phyloP scores from a whole-genome alignment of 1,140 invertebrate genomes.

The Conus betulinus region DNA sequence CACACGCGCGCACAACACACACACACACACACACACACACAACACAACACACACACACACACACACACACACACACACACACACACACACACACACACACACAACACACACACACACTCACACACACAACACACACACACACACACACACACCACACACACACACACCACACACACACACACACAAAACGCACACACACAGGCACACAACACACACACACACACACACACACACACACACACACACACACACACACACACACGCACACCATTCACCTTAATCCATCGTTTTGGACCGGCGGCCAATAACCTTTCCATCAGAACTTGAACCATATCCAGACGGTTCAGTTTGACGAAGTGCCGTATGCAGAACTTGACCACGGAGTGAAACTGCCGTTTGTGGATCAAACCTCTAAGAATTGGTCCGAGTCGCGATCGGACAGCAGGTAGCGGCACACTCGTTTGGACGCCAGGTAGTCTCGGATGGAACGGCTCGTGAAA shows the following conservation, averaged over 20 bases:
- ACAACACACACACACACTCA: too few species aligned
- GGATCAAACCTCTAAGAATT: constrained; percentile 41
- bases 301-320: constrained; percentile 43
- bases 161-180: too few species aligned
- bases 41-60: too few species aligned
- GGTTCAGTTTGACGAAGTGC: constrained; percentile 38
- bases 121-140: too few species aligned
- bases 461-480: constrained; percentile 52
- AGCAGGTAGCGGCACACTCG: constrained; percentile 45
- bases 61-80: too few species aligned
- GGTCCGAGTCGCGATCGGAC: constrained; percentile 41
- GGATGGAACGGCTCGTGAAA: constrained; percentile 49
- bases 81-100: too few species aligned
- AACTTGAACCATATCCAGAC: constrained; percentile 39
- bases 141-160: too few species aligned
- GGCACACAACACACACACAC: too few species aligned
- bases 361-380: constrained; percentile 43
- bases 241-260: not conserved
- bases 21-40: too few species aligned
- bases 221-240: not conserved
- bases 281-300: constrained; percentile 29
- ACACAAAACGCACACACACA: too few species aligned
- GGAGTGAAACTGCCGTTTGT: constrained; percentile 43
- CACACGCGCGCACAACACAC: too few species aligned
- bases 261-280: not conserved